These are phyloP conservation scores for Troides helena DNA, from an alignment of 2,888 invertebrate species.

Conservation along the genomic window DNA sequence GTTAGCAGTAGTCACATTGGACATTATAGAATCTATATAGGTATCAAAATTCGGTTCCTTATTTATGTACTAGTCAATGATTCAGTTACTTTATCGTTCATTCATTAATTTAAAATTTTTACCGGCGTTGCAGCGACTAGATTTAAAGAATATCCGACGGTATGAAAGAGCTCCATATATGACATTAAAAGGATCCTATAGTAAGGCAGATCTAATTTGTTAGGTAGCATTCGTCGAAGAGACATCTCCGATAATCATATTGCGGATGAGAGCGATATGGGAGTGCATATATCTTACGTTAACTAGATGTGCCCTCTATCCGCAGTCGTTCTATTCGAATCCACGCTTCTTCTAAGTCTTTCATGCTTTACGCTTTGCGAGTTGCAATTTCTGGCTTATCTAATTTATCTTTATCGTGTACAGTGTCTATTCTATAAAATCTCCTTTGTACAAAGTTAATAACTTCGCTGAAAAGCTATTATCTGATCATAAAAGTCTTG, in stretches of 20 bases:
- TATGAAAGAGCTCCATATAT: slow-evolving; percentile 16
- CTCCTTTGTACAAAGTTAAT: slow-evolving; percentile 38
- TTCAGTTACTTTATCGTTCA: no score
- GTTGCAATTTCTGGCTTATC: slow-evolving; percentile 22
- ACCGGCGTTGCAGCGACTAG: no score
- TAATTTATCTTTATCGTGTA: slow-evolving; percentile 11
- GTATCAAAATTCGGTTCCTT: no score
- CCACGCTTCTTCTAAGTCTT: slow-evolving; percentile 4
- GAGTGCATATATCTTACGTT: slow-evolving; percentile 42
- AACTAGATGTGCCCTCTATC: slow-evolving; percentile 28
- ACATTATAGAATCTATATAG: no score
- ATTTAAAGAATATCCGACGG: no score
- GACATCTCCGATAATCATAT: slow-evolving; percentile 50
- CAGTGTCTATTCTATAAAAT: slow-evolving; percentile 29
- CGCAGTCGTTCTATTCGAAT: neutral
- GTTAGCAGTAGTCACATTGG: no score
- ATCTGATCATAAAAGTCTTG: slow-evolving; percentile 47
- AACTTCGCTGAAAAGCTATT: slow-evolving; percentile 44
- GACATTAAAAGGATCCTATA: slow-evolving; percentile 36
- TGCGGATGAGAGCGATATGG: slow-evolving; percentile 43
- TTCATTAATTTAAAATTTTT: no score
- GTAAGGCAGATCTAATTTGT: slow-evolving; percentile 48
- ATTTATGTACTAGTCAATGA: no score
- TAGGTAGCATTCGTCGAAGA: slow-evolving; percentile 40
- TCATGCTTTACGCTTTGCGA: neutral